Percentiles rank a stretch among this genome's conserved stretches.
Evolutionary conservation across 2,797 vertebrate species (phyloP).

Genomic region (Gastrophryne carolinensis): DNA sequence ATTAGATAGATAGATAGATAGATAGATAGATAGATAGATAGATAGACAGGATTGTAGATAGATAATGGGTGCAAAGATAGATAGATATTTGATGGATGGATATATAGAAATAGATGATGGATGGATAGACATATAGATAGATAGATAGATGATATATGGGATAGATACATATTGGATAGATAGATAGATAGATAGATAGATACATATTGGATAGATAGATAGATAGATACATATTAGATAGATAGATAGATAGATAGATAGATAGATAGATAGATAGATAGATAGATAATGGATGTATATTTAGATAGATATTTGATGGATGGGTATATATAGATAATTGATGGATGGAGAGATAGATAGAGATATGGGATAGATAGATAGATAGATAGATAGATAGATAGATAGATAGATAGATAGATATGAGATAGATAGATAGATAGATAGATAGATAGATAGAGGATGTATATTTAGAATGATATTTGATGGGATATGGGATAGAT

Average conservation of each 20-base stretch:
- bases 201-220: background rate
- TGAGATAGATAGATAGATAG: no score
- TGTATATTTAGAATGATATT: no score
- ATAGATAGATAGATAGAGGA: no score
- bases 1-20: background rate
- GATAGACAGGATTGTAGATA: background rate
- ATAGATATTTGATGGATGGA: background rate
- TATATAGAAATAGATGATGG: background rate
- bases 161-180: background rate
- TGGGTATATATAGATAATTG: background rate
- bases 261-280: background rate
- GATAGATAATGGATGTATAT: background rate
- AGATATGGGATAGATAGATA: background rate
- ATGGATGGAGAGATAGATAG: background rate
- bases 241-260: background rate
- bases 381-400: background rate
- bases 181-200: conserved; percentile 17
- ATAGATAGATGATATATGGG: background rate
- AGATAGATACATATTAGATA: background rate
- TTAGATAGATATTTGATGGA: background rate
- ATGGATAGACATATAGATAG: background rate
- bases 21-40: background rate
- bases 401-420: background rate
- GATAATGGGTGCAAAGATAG: background rate
- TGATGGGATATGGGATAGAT: no score